phyloP scores from a whole-genome alignment of 2,113 vertebrate genomes.

The Erythrocercus mccallii region DNA sequence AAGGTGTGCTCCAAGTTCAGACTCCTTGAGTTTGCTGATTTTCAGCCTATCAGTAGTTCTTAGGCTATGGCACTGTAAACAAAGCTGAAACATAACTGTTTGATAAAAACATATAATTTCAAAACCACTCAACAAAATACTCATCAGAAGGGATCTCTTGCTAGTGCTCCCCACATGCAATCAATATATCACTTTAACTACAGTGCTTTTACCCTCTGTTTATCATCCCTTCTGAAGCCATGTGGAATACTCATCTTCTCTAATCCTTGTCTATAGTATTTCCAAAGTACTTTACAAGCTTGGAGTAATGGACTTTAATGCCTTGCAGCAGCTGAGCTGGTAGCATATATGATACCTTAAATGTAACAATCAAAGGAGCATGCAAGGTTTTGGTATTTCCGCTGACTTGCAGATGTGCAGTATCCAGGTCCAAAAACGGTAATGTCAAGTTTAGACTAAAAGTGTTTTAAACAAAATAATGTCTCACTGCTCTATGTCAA shows the following conservation, averaged over 20 bases:
- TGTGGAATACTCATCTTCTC: constrained; percentile 97
- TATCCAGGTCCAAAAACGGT: constrained; percentile 76
- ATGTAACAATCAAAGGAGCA: constrained; percentile 98
- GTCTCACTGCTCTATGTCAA: constrained; percentile 82
- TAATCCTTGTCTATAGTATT: constrained; percentile 88
- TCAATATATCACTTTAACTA: constrained; percentile 90
- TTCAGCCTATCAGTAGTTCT: constrained; percentile 2
- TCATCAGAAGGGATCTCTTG: constrained; percentile 66
- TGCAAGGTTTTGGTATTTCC: constrained; percentile 92
- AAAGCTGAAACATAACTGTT: constrained; percentile 5
- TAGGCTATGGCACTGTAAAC: background rate
- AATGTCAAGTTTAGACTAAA: constrained; percentile 81
- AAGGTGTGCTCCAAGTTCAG: background rate
- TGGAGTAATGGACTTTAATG: constrained; percentile 87
- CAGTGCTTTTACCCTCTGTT: constrained; percentile 84
- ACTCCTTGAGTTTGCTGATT: background rate
- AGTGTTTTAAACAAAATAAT: constrained; percentile 79
- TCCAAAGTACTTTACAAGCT: constrained; percentile 96
- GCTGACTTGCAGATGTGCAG: constrained; percentile 87
- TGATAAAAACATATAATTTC: constrained; percentile 53
- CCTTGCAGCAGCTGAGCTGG: constrained; percentile 91
- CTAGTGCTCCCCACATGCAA: constrained; percentile 78
- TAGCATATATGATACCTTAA: constrained; percentile 97
- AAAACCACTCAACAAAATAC: constrained; percentile 66
- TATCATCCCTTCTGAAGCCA: constrained; percentile 86